Conservation (phyloP, 2,797 vertebrate genomes). For the Myotis planiceps region DNA sequence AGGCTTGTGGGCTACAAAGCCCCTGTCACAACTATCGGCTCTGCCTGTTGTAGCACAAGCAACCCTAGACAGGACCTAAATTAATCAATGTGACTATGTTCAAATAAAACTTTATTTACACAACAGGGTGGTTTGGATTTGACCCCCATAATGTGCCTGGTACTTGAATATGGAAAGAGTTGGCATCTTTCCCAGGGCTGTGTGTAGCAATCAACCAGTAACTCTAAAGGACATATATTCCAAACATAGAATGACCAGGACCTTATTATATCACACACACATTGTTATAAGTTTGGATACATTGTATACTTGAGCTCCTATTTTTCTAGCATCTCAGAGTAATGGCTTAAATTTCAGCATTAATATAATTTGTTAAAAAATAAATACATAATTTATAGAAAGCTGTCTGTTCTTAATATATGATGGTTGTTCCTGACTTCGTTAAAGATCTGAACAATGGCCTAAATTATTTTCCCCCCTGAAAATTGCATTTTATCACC, state of each 20-base stretch:
- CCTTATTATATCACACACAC: background rate
- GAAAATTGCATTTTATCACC: background rate
- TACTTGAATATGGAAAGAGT: background rate
- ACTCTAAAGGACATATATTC: background rate
- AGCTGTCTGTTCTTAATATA: background rate
- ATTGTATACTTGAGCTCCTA: background rate
- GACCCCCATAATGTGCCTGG: background rate
- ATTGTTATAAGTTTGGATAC: background rate
- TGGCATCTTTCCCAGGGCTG: background rate
- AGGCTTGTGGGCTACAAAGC: background rate
- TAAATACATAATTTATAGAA: background rate
- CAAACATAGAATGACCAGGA: background rate
- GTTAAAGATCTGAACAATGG: background rate
- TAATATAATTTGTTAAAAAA: background rate
- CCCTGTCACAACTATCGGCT: rapidly evolving
- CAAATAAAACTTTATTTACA: background rate
- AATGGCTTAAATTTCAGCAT: background rate
- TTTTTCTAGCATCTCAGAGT: background rate
- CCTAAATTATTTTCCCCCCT: background rate
- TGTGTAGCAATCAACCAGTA: background rate
- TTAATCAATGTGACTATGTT: background rate
- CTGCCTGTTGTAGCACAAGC: background rate
- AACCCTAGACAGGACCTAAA: background rate
- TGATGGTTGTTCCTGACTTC: background rate
- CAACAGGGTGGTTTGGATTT: background rate